A percentile compares a stretch with the other conserved stretches of the same genome.
These are phyloP conservation scores for Zoanthus solanderi DNA, from an alignment of 92 coral and sea anemone species.

Conservation along the genomic window DNA sequence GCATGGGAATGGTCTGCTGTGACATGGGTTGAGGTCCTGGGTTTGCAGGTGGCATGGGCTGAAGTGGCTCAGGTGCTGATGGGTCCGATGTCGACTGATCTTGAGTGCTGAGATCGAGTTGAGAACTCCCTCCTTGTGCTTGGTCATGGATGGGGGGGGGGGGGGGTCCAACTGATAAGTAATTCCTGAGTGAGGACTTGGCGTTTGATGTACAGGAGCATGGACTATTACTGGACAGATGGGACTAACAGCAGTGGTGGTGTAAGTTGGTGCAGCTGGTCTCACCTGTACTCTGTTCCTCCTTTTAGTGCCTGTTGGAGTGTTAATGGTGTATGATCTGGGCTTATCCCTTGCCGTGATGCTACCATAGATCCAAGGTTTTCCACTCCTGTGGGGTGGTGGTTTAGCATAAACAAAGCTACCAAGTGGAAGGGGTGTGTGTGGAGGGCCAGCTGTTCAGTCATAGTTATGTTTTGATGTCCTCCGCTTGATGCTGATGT, in stretches of 20 bases:
- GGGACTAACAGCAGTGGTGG: constrained; percentile 16
- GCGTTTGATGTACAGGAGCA: constrained; percentile 5
- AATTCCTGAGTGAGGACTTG: not conserved
- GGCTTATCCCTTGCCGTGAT: constrained; percentile 9
- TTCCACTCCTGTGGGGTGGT: no score
- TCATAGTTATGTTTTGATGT: constrained; percentile 52
- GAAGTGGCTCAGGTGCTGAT: constrained; percentile 1
- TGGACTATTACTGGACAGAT: not conserved
- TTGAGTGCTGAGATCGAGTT: not conserved
- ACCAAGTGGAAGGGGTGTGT: not conserved
- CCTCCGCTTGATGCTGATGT: constrained; percentile 37
- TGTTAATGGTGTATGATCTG: not conserved
- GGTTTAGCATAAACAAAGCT: no score
- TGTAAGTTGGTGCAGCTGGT: constrained; percentile 40
- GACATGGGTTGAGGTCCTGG: not conserved
- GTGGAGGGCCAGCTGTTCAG: constrained; percentile 38
- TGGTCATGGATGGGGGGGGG: not conserved
- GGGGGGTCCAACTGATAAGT: not conserved
- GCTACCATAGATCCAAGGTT: no score
- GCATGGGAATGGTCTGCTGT: no score
- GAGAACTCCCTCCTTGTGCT: not conserved
- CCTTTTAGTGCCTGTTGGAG: constrained; percentile 28
- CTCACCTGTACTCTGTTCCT: constrained; percentile 38
- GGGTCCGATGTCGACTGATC: not conserved
- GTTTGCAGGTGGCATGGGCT: not conserved